These are phyloP conservation scores for Euplagia quadripunctaria DNA, from an alignment of 2,888 invertebrate genomes.

Conservation along the genomic window DNA sequence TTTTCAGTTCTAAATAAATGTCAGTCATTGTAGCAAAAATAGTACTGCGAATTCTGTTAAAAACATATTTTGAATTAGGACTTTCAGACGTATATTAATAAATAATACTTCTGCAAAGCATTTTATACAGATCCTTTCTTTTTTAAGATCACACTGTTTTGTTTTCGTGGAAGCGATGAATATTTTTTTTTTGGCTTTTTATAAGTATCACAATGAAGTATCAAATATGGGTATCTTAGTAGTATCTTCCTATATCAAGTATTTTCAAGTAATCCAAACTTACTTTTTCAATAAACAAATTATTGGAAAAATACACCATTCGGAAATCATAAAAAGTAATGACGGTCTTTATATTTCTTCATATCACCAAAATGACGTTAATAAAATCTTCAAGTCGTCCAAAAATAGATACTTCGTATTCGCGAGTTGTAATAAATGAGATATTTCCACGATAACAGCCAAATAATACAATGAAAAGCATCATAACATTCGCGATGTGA, in stretches of 20 bases:
- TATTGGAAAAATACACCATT: constrained; percentile 6
- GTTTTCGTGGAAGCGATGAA: too few relatives aligned
- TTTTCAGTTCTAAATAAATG: not conserved
- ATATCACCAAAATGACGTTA: constrained; percentile 51
- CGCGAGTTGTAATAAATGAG: constrained; percentile 57
- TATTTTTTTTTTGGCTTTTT: too few relatives aligned
- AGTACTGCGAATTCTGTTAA: not conserved
- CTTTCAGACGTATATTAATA: too few relatives aligned
- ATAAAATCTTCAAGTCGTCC: constrained; percentile 52
- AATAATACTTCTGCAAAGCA: too few relatives aligned
- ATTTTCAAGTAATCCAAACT: not conserved
- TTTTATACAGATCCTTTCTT: too few relatives aligned
- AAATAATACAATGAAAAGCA: constrained; percentile 63
- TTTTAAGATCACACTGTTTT: too few relatives aligned
- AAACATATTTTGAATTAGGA: not conserved
- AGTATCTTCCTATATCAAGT: not conserved
- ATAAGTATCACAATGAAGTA: too few relatives aligned
- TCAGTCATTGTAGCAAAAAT: not conserved
- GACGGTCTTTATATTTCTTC: constrained; percentile 28
- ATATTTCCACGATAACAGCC: constrained; percentile 59
- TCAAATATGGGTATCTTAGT: too few relatives aligned
- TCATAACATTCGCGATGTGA: constrained; percentile 47
- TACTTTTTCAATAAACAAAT: constrained; percentile 7
- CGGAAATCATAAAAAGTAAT: constrained; percentile 31
- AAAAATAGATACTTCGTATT: constrained; percentile 59